A percentile compares a stretch with the other conserved stretches of the same genome.
These are phyloP conservation scores for Zygaena filipendulae DNA, from an alignment of 2,888 invertebrate genomes.

Conservation along the genomic window DNA sequence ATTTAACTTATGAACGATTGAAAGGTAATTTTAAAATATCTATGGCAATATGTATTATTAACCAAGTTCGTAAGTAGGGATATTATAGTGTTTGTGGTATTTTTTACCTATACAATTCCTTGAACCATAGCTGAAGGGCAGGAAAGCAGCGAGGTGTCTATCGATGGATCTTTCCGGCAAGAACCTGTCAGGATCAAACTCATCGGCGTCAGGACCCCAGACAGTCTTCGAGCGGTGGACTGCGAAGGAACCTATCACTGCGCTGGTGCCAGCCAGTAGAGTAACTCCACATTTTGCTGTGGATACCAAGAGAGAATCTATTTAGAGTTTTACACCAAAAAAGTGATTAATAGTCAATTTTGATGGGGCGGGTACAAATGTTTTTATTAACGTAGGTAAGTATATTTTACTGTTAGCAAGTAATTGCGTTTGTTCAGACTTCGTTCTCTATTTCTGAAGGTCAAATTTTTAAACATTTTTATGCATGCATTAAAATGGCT, in stretches of 20 bases:
- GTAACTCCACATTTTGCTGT: slow-evolving; percentile 45
- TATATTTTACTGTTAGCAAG: too few relatives aligned
- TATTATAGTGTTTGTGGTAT: too few relatives aligned
- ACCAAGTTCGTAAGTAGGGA: neutral
- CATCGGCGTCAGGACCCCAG: slow-evolving; percentile 66
- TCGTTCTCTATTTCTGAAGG: too few relatives aligned
- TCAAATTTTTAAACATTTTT: too few relatives aligned
- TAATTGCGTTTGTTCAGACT: too few relatives aligned
- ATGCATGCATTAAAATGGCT: too few relatives aligned
- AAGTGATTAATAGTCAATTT: too few relatives aligned
- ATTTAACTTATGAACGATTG: too few relatives aligned
- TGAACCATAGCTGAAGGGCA: slow-evolving; percentile 59
- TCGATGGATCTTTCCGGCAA: slow-evolving; percentile 51
- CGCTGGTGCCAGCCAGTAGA: slow-evolving; percentile 49
- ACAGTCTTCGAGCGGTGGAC: slow-evolving; percentile 56
- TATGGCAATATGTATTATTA: neutral
- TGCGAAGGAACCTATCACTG: slow-evolving; percentile 50
- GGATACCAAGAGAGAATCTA: too few relatives aligned
- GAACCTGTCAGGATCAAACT: slow-evolving; percentile 72
- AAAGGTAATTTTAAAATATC: neutral
- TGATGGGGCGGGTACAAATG: too few relatives aligned
- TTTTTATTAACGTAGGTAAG: too few relatives aligned
- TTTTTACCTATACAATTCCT: slow-evolving; percentile 60
- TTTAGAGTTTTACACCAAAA: too few relatives aligned
- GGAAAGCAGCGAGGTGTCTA: slow-evolving; percentile 51